A percentile compares a stretch with the other conserved stretches of the same genome.
These are phyloP conservation scores for Eucriotettix oculatus DNA, from an alignment of 2,888 invertebrate species.

Conservation along the genomic window DNA sequence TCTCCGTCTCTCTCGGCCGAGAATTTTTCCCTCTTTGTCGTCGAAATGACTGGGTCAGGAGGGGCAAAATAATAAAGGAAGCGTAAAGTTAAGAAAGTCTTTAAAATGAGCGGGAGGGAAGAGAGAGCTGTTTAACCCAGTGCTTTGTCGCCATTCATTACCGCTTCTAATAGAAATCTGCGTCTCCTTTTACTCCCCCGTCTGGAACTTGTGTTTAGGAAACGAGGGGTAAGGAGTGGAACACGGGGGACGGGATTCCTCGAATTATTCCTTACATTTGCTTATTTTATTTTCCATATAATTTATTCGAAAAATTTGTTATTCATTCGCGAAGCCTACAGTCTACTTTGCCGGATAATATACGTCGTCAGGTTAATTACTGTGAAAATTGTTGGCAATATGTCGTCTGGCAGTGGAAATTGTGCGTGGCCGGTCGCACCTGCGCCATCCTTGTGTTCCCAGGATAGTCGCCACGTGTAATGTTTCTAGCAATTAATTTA, in stretches of 20 bases:
- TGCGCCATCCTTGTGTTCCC: too few relatives aligned
- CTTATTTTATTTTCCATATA: background rate
- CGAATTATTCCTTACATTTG: background rate
- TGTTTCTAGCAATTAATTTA: too few relatives aligned
- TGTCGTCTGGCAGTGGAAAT: background rate
- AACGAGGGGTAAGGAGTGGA: background rate
- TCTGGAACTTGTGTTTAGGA: background rate
- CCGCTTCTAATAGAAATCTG: constrained; percentile 8
- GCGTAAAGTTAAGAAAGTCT: constrained; percentile 10
- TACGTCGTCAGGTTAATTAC: background rate
- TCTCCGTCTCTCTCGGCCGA: background rate
- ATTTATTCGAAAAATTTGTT: background rate
- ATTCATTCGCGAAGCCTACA: background rate
- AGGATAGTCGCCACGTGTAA: too few relatives aligned
- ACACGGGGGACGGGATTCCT: background rate
- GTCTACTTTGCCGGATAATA: background rate
- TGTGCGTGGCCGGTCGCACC: too few relatives aligned
- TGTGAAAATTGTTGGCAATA: background rate
- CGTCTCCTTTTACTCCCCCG: constrained; percentile 1
- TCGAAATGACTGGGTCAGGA: constrained; percentile 13
- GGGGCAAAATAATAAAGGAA: constrained; percentile 12
- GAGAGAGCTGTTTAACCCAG: constrained; percentile 8
- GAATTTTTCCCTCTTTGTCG: background rate
- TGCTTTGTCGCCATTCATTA: constrained; percentile 14
- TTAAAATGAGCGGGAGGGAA: constrained; percentile 6